Conservation (phyloP, 2,797 vertebrate species). For the Saxicola maurus region DNA sequence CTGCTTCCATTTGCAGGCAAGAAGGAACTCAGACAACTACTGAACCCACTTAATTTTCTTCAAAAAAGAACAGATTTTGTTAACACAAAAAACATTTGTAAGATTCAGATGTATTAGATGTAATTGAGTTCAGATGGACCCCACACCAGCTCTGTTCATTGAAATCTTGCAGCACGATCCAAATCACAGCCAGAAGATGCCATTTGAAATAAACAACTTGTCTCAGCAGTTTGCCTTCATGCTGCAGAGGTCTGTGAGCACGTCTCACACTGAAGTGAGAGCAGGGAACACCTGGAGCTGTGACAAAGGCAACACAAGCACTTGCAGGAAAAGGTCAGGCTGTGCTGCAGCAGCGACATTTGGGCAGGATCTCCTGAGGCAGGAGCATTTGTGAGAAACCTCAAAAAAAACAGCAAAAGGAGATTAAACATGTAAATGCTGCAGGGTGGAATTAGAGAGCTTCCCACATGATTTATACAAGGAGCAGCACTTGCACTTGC, state of each 20-base stretch:
- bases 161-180: neutral
- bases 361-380: neutral
- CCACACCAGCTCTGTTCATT: neutral
- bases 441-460: neutral
- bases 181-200: neutral
- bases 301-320: neutral
- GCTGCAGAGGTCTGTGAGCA: neutral
- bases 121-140: neutral
- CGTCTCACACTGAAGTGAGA: neutral
- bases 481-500: neutral
- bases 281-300: neutral
- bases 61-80: neutral
- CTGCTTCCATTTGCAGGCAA: neutral
- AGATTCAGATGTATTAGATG: neutral
- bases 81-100: neutral
- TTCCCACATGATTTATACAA: neutral
- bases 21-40: neutral
- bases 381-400: neutral
- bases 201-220: neutral
- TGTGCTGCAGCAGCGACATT: neutral
- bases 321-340: conserved; percentile 16
- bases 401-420: neutral
- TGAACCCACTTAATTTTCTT: neutral
- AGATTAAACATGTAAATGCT: conserved; percentile 15
- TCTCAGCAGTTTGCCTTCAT: neutral